Conservation (phyloP, 1,140 invertebrate species). For the Sitophilus oryzae region DNA sequence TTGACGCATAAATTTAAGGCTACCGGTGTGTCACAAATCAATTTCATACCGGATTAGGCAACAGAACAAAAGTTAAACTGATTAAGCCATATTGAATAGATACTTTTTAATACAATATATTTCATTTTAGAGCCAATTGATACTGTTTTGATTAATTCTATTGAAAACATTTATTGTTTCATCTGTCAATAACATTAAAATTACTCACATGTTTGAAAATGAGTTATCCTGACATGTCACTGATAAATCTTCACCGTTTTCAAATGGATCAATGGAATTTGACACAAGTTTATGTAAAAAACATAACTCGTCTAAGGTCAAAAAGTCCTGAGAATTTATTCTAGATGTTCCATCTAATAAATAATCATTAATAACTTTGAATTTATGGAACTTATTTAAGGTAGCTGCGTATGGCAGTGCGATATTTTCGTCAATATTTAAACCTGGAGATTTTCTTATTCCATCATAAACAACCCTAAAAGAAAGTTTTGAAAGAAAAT, state of each 20-base stretch:
- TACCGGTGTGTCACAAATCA: no score
- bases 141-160: no score
- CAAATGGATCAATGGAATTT: conserved; percentile 50
- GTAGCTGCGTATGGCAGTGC: conserved; percentile 53
- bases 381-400: conserved; percentile 54
- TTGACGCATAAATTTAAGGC: no score
- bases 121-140: no score
- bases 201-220: conserved; percentile 12
- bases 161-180: no score
- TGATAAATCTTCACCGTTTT: conserved; percentile 48
- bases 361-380: conserved; percentile 53
- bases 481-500: no score
- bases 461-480: conserved; percentile 58
- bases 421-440: conserved; percentile 42
- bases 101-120: no score
- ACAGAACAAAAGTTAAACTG: no score
- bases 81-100: no score
- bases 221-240: conserved; percentile 42
- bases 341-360: conserved; percentile 50
- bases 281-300: conserved; percentile 55
- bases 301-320: conserved; percentile 51
- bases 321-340: conserved; percentile 44
- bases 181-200: background rate
- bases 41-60: no score
- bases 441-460: conserved; percentile 47